These are phyloP conservation scores for Ganaspis sp. DNA, from an alignment of 1,140 invertebrate species.

Conservation along the genomic window DNA sequence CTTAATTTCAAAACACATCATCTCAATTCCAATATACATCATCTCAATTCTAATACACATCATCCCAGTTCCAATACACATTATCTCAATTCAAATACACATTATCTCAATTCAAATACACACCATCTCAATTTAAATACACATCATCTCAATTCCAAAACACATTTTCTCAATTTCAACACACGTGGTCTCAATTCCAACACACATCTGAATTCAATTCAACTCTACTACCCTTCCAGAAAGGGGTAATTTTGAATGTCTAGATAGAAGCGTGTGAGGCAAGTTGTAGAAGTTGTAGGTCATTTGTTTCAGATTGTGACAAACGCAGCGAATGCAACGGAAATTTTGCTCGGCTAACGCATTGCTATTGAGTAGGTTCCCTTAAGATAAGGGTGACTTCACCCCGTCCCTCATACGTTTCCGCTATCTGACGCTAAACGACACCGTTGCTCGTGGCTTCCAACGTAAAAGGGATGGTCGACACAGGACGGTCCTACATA, in stretches of 20 bases:
- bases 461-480: constrained; percentile 67
- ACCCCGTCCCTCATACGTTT: constrained; percentile 64
- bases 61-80: no score
- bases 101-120: no score
- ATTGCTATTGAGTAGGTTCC: constrained; percentile 73
- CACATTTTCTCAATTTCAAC: no score
- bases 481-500: constrained; percentile 68
- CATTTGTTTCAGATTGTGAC: constrained; percentile 51
- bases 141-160: no score
- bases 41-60: no score
- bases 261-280: background rate
- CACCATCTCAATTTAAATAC: no score
- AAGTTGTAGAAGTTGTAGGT: background rate
- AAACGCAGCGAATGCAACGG: constrained; percentile 36
- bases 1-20: no score
- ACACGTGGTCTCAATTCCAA: no score
- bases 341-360: constrained; percentile 55
- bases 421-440: constrained; percentile 66
- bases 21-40: no score
- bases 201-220: no score
- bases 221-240: no score
- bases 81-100: no score
- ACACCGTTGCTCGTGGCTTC: constrained; percentile 66
- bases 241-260: background rate
- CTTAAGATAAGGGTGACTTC: constrained; percentile 73